Conservation (phyloP, 2,113 vertebrate species). For the Lycaon pictus region DNA sequence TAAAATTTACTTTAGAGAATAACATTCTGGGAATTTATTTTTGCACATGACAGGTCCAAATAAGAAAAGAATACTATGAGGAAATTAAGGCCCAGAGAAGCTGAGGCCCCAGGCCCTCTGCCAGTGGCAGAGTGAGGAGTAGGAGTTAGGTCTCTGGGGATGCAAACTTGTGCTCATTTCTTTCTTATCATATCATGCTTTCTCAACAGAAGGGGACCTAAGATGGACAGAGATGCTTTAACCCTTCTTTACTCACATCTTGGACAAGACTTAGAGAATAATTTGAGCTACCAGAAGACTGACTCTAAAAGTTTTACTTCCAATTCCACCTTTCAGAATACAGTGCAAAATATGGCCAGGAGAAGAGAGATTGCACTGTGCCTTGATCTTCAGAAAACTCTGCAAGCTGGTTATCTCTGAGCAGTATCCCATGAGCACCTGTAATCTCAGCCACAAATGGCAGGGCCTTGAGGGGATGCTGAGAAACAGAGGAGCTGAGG, state of each 20-base stretch:
- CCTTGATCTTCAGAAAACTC: background rate
- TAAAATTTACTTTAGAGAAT: conserved; percentile 34
- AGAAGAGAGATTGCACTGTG: background rate
- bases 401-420: background rate
- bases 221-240: background rate
- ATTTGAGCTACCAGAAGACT: background rate
- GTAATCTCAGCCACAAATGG: background rate
- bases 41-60: conserved; percentile 35
- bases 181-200: background rate
- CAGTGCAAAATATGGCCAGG: background rate
- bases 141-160: background rate
- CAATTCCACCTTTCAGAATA: background rate
- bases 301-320: background rate
- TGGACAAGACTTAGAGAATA: background rate
- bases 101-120: background rate
- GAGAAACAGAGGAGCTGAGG: background rate
- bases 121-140: background rate
- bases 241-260: background rate
- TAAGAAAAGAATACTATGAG: background rate
- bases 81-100: background rate
- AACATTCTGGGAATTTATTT: conserved; percentile 35
- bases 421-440: background rate
- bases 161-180: background rate
- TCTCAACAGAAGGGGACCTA: background rate
- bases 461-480: background rate